phyloP scores from a whole-genome alignment of 2,113 vertebrate genomes.

The Amazona vittata region DNA sequence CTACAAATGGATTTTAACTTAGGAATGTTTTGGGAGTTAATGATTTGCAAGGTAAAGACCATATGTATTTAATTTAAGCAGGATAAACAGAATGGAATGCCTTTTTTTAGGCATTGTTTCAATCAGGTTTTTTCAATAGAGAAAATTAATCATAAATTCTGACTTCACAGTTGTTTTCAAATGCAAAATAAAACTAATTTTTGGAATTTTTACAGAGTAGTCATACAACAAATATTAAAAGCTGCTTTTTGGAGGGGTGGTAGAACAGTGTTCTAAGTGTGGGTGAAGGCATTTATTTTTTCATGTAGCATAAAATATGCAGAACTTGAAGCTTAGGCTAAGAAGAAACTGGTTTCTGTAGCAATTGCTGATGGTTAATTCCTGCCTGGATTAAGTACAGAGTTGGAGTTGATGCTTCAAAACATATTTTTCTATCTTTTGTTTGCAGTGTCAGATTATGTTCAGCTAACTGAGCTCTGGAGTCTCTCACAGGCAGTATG shows the following conservation, averaged over 20 bases:
- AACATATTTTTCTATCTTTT: not conserved
- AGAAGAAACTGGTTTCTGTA: not conserved
- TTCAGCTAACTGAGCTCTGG: not conserved
- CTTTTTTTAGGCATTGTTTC: not conserved
- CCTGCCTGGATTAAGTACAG: not conserved
- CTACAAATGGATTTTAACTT: constrained; percentile 3
- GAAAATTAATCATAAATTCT: not conserved
- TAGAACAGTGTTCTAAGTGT: not conserved
- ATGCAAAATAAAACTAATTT: not conserved
- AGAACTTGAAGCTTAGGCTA: not conserved
- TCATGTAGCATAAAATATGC: not conserved
- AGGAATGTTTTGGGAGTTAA: not conserved
- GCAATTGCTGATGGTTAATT: not conserved
- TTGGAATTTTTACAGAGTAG: not conserved
- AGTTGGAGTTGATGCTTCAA: not conserved
- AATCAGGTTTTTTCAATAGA: not conserved
- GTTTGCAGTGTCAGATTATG: not conserved
- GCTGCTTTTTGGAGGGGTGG: not conserved
- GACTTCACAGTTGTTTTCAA: not conserved
- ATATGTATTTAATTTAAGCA: not conserved
- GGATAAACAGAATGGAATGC: not conserved
- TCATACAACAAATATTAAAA: not conserved
- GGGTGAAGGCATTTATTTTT: not conserved
- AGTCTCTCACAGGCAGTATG: not conserved
- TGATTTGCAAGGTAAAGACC: constrained; percentile 1